Conservation (phyloP, 2,797 vertebrate genomes). For the Pitangus sulphuratus region DNA sequence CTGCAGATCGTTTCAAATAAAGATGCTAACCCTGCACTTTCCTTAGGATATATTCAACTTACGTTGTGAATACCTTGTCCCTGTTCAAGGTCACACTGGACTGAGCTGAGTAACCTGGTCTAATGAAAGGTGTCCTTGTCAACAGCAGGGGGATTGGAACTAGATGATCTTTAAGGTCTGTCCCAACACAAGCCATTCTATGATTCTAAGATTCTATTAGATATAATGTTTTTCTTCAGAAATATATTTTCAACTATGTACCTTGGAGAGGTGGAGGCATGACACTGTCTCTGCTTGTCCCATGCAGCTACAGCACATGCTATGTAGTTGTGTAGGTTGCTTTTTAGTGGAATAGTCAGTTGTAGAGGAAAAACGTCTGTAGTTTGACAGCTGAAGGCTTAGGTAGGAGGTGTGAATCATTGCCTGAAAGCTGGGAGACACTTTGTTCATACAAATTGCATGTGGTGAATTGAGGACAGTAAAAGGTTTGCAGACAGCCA, state of each 20-base stretch:
- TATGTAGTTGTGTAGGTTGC: not conserved
- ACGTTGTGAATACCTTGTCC: not conserved
- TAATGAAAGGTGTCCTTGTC: not conserved
- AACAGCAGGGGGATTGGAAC: not conserved
- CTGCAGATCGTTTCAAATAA: not conserved
- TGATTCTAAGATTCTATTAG: not conserved
- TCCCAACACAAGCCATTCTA: not conserved
- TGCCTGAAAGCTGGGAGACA: slow-evolving; percentile 47
- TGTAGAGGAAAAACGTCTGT: not conserved
- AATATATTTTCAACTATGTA: not conserved
- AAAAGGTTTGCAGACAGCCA: not conserved
- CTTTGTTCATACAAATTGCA: not conserved
- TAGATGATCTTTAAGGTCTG: not conserved
- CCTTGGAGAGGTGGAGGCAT: not conserved
- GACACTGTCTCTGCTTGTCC: not conserved
- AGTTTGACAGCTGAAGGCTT: slow-evolving; percentile 28
- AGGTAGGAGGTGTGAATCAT: slow-evolving; percentile 59
- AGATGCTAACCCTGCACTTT: not conserved
- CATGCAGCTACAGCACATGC: not conserved
- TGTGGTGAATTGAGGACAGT: slow-evolving; percentile 30
- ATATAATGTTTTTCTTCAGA: not conserved
- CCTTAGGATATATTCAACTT: not conserved
- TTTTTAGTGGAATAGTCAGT: not conserved
- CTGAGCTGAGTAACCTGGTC: not conserved
- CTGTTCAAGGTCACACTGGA: not conserved